phyloP scores from a whole-genome alignment of 2,113 vertebrate genomes.

The Phrynocephalus versicolor region DNA sequence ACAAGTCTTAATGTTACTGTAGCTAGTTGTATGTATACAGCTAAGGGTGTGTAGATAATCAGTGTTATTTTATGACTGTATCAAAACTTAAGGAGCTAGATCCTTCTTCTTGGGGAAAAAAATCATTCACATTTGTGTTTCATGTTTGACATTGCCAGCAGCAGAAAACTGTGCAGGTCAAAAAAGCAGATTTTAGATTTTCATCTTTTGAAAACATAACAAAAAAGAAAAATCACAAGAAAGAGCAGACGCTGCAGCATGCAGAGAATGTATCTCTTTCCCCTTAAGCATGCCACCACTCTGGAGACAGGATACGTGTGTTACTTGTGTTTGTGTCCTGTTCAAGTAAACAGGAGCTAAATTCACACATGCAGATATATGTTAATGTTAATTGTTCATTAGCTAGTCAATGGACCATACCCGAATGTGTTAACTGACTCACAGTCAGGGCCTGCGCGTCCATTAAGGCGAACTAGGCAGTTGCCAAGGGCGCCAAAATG shows the following conservation, averaged over 20 bases:
- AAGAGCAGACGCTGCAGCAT: neutral
- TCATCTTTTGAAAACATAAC: neutral
- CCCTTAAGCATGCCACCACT: neutral
- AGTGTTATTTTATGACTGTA: neutral
- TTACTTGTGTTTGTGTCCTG: too few relatives aligned
- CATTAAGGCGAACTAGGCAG: too few relatives aligned
- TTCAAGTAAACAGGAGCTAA: neutral
- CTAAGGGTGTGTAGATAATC: neutral
- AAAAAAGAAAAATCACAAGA: neutral
- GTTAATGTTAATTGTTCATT: neutral
- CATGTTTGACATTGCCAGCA: neutral
- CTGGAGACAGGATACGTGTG: neutral
- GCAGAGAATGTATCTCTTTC: neutral
- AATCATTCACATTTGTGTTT: neutral
- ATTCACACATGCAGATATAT: neutral
- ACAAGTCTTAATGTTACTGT: too few relatives aligned
- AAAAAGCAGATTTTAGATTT: neutral
- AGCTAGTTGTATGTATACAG: neutral
- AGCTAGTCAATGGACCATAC: too few relatives aligned
- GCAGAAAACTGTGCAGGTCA: neutral
- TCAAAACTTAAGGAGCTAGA: neutral
- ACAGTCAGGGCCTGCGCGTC: too few relatives aligned
- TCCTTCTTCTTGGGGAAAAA: neutral
- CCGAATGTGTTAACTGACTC: neutral
- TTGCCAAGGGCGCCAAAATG: too few relatives aligned